phyloP scores from a whole-genome alignment of 1,140 invertebrate genomes.

The Ceratitis capitata region DNA sequence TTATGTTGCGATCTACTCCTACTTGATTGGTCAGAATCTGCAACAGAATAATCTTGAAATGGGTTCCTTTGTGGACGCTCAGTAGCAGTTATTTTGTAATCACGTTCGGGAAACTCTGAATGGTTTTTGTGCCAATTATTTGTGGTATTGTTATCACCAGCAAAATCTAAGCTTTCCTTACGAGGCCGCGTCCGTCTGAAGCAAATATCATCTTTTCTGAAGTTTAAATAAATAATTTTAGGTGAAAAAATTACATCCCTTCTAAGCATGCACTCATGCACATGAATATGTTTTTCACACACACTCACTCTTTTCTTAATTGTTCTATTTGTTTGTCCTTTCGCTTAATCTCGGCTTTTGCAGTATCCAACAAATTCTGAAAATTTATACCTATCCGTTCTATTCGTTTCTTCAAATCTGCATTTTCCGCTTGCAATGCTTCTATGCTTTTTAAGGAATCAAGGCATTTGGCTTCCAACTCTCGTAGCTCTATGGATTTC shows the following conservation, averaged over 20 bases:
- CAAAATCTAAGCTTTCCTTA: neutral
- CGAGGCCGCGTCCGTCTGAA: slow-evolving; percentile 46
- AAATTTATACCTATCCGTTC: slow-evolving; percentile 56
- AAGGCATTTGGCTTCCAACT: slow-evolving; percentile 49
- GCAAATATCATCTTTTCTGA: slow-evolving; percentile 60
- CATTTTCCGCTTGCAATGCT: slow-evolving; percentile 47
- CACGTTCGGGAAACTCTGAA: neutral
- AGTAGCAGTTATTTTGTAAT: neutral
- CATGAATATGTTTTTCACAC: neutral
- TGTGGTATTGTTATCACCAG: neutral
- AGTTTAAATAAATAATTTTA: neutral
- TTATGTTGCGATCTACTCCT: neutral
- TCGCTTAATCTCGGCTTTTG: slow-evolving; percentile 54
- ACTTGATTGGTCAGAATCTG: neutral
- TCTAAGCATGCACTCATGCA: neutral
- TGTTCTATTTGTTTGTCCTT: slow-evolving; percentile 55
- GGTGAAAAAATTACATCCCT: neutral
- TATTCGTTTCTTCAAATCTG: slow-evolving; percentile 53
- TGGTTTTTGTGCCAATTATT: neutral
- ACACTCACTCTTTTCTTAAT: slow-evolving; percentile 57
- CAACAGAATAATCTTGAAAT: neutral
- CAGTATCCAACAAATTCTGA: slow-evolving; percentile 57
- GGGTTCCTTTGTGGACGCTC: neutral
- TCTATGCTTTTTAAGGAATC: slow-evolving; percentile 47
- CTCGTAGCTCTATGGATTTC: slow-evolving; percentile 57